Conservation (phyloP, 2,797 vertebrate species). For the Thaleichthys pacificus region DNA sequence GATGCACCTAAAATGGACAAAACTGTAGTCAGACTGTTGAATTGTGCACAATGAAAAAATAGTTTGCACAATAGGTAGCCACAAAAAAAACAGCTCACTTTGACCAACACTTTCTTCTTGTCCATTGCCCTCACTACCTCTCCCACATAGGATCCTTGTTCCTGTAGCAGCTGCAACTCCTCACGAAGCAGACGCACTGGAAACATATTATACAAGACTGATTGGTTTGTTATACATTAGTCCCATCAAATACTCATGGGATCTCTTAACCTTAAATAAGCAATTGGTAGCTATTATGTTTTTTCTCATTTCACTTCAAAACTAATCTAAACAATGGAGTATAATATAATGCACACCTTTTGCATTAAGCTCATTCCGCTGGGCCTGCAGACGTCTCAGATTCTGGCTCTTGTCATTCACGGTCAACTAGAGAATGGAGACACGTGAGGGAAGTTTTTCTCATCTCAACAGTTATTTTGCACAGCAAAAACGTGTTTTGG, state of each 20-base stretch:
- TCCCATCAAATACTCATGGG: no score
- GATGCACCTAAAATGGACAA: constrained; percentile 84
- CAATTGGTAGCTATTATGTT: not conserved
- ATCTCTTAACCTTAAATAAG: no score
- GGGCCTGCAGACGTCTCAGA: constrained; percentile 92
- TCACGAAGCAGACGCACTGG: constrained; percentile 92
- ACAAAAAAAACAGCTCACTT: constrained; percentile 73
- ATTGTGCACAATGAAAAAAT: not conserved
- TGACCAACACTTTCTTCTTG: constrained; percentile 98
- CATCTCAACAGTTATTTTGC: not conserved
- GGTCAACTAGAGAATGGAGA: constrained; percentile 78
- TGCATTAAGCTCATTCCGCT: constrained; percentile 96
- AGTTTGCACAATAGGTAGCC: not conserved
- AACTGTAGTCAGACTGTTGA: not conserved
- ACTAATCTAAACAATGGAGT: not conserved
- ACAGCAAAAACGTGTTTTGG: not conserved
- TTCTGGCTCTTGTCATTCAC: constrained; percentile 98
- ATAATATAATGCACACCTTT: constrained; percentile 78
- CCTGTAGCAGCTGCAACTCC: constrained; percentile 95
- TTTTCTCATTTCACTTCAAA: not conserved
- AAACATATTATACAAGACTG: not conserved
- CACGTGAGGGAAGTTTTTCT: not conserved
- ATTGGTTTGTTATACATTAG: no score
- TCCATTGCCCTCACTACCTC: constrained; percentile 99
- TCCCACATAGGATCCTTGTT: constrained; percentile 97